A percentile compares a stretch with the other conserved stretches of the same genome.
Evolutionary conservation across 1,140 invertebrate species (phyloP).

Genomic region (Drosophila repleta): DNA sequence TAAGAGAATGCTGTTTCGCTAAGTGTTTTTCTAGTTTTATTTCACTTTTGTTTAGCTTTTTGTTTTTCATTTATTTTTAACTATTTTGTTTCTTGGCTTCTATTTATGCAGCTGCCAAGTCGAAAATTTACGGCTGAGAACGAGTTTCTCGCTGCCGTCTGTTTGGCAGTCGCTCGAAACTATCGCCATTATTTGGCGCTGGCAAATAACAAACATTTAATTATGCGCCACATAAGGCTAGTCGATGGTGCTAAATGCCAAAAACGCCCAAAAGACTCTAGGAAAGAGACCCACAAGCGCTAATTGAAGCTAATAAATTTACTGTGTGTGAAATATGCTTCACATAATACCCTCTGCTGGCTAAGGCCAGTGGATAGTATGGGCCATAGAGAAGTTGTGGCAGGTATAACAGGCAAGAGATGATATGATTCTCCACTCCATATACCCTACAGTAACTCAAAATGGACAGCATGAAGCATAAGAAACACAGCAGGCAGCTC

Average conservation of each 20-base stretch:
- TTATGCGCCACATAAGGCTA: conserved; percentile 40
- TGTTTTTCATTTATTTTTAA: conserved; percentile 27
- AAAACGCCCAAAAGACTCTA: conserved; percentile 13
- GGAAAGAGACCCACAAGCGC: conserved; percentile 6
- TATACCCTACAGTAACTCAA: not conserved
- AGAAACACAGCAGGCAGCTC: too few relatives aligned
- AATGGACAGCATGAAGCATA: too few relatives aligned
- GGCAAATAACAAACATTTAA: conserved; percentile 41
- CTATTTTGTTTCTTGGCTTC: conserved; percentile 32
- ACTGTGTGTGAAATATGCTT: not conserved
- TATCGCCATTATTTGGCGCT: conserved; percentile 32
- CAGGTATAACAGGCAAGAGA: not conserved
- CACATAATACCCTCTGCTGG: not conserved
- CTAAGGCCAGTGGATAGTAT: not conserved
- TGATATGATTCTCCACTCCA: not conserved
- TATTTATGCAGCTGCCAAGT: conserved; percentile 66
- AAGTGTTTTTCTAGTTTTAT: conserved; percentile 41
- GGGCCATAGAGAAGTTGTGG: not conserved
- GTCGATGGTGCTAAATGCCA: conserved; percentile 49
- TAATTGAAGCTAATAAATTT: conserved; percentile 38
- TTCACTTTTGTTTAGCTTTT: conserved; percentile 9
- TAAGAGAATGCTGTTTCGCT: conserved; percentile 52
- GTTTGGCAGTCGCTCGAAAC: conserved; percentile 26
- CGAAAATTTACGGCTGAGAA: conserved; percentile 38
- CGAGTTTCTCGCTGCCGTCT: conserved; percentile 16